These are phyloP conservation scores for Rhyacophila evoluta DNA, from an alignment of 2,888 invertebrate species.

Conservation along the genomic window DNA sequence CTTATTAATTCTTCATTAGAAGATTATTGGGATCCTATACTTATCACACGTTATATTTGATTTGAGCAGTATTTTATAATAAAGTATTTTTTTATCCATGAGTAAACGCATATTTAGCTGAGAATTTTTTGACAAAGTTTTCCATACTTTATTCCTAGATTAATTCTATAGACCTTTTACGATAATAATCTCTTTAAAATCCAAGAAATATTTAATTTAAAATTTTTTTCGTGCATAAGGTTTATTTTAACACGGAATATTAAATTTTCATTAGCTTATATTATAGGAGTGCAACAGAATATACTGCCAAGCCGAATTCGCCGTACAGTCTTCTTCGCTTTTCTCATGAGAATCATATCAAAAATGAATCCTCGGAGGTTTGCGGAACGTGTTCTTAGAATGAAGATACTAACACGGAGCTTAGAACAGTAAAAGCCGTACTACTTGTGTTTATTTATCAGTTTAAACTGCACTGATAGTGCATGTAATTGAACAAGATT, in stretches of 20 bases:
- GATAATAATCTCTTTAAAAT: too few species aligned
- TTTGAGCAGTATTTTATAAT: too few species aligned
- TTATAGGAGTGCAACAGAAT: not conserved
- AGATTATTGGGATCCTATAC: too few species aligned
- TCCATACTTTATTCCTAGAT: too few species aligned
- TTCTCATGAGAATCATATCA: conserved; percentile 16
- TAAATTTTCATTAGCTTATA: conserved; percentile 6
- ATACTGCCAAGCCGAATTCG: conserved; percentile 2
- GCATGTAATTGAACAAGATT: conserved; percentile 37
- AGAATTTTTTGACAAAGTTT: too few species aligned
- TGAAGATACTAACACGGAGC: conserved; percentile 2
- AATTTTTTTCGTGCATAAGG: not conserved
- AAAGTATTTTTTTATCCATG: too few species aligned
- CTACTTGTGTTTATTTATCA: conserved; percentile 39
- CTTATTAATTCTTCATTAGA: not conserved
- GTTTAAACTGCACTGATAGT: conserved; percentile 39
- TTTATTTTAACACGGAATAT: not conserved
- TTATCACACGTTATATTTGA: too few species aligned
- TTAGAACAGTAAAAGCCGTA: conserved; percentile 1
- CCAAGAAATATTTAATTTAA: not conserved
- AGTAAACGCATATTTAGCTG: too few species aligned
- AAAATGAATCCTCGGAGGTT: conserved; percentile 6
- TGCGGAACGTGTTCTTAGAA: conserved; percentile 3
- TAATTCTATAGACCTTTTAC: too few species aligned
- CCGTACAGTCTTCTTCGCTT: not conserved